These are phyloP conservation scores for Cathartes aura DNA, from an alignment of 2,113 vertebrate species.

Conservation along the genomic window DNA sequence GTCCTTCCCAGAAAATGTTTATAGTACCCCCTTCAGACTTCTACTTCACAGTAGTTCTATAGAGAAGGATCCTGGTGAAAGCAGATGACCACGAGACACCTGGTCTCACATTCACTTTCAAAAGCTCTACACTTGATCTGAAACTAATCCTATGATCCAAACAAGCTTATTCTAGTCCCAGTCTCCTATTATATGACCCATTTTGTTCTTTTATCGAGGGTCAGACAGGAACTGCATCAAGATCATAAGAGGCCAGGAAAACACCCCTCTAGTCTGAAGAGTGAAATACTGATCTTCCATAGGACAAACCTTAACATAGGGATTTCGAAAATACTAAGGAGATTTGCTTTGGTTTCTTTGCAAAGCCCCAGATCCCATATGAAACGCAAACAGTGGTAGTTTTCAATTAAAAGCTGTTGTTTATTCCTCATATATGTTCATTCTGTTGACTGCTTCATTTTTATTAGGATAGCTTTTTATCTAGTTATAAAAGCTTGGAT, in stretches of 20 bases:
- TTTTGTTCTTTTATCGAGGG: neutral
- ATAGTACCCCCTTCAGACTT: neutral
- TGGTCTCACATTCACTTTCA: neutral
- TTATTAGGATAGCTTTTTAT: neutral
- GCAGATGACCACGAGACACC: neutral
- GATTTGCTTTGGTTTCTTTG: neutral
- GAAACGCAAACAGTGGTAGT: neutral
- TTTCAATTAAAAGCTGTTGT: neutral
- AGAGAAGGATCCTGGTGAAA: neutral
- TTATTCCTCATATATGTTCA: neutral
- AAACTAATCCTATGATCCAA: neutral
- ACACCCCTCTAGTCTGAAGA: neutral
- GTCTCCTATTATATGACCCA: neutral
- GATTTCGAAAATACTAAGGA: neutral
- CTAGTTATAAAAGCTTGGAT: neutral
- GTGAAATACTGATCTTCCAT: neutral
- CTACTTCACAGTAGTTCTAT: neutral
- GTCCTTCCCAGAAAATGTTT: neutral
- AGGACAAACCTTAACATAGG: neutral
- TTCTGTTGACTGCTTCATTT: neutral
- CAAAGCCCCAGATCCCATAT: neutral
- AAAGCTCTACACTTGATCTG: neutral
- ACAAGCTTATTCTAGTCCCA: neutral
- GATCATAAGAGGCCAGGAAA: neutral
- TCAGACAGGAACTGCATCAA: neutral